Conservation (phyloP, 2,888 invertebrate species). For the Lutraria lutraria region DNA sequence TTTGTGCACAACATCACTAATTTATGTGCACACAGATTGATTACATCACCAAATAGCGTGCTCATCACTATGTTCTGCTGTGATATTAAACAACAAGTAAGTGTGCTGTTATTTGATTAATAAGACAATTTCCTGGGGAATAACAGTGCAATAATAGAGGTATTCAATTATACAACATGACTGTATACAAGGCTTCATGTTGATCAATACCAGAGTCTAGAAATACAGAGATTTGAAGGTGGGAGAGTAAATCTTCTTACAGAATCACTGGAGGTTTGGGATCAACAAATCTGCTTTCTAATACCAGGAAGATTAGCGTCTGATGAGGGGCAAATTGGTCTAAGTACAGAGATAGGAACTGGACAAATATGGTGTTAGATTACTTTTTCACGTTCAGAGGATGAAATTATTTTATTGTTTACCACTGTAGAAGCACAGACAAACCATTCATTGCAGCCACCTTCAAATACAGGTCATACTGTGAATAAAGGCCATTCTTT, state of each 20-base stretch:
- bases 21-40: too few relatives aligned
- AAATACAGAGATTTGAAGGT: not conserved
- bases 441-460: too few relatives aligned
- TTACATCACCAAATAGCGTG: not conserved
- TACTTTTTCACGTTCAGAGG: too few relatives aligned
- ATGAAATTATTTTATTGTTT: too few relatives aligned
- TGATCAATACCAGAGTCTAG: slow-evolving; percentile 1
- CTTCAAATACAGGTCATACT: too few relatives aligned
- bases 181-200: not conserved
- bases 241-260: not conserved
- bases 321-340: too few relatives aligned
- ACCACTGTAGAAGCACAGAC: too few relatives aligned
- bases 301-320: too few relatives aligned
- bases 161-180: slow-evolving; percentile 37
- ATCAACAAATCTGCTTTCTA: not conserved
- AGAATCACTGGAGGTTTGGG: not conserved
- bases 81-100: slow-evolving; percentile 22
- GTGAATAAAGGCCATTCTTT: too few relatives aligned
- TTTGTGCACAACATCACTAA: too few relatives aligned
- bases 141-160: slow-evolving; percentile 38
- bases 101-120: slow-evolving; percentile 33
- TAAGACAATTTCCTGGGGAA: slow-evolving; percentile 45
- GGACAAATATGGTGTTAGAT: too few relatives aligned
- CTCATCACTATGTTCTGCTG: not conserved
- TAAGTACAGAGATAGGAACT: too few relatives aligned